phyloP scores from a whole-genome alignment of 2,888 invertebrate genomes.

The Deroplatys truncata region DNA sequence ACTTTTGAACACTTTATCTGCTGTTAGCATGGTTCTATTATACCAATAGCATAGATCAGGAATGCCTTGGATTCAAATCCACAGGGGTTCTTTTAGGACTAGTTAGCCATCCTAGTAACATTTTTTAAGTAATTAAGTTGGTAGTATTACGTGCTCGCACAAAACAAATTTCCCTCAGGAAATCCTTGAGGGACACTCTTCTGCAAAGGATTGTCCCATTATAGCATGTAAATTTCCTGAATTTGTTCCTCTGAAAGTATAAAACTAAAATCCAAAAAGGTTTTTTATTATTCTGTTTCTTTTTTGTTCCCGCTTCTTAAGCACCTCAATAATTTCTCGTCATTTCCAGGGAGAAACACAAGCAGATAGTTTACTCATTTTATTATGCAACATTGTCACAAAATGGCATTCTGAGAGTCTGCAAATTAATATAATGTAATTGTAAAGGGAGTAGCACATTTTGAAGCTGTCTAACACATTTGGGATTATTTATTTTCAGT shows the following conservation, averaged over 20 bases:
- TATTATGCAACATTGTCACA: background rate
- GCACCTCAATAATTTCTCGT: background rate
- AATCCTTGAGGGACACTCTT: background rate
- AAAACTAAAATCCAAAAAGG: background rate
- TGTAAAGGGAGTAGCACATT: background rate
- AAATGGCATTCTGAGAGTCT: background rate
- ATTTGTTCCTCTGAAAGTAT: background rate
- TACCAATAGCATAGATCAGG: no score
- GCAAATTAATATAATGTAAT: background rate
- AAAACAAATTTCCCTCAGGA: background rate
- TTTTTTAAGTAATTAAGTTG: no score
- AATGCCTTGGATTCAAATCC: no score
- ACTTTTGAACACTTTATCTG: no score
- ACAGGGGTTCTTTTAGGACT: no score
- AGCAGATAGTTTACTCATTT: background rate
- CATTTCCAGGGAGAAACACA: background rate
- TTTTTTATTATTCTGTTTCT: background rate
- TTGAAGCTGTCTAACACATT: background rate
- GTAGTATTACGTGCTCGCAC: no score
- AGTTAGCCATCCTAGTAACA: no score
- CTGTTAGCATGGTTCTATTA: no score
- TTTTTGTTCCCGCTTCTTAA: background rate
- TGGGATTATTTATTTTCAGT: background rate
- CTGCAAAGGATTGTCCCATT: background rate
- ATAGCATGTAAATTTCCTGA: background rate